Evolutionary conservation across 2,888 invertebrate species (phyloP), one percentile per base, ranked within the genome.

Genomic region (Diadegma fenestrale): DNA sequence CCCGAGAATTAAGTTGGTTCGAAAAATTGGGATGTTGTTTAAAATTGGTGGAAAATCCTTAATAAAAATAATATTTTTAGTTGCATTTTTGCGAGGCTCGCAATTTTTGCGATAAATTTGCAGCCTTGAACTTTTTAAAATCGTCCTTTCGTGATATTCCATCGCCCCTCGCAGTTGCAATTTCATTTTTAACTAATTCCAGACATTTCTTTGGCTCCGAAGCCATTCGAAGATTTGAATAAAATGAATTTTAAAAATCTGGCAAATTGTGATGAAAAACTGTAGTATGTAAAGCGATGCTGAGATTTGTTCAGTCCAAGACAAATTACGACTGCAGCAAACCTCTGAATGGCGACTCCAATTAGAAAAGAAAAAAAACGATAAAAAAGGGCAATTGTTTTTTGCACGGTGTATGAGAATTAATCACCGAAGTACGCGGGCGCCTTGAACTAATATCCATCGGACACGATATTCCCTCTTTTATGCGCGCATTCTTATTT

Each of bases 391-490:
- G 26, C 22, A 61, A 69, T 69, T 37, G 37, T 10, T 33, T 58
- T 1, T 63, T 51, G 22, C 8, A 37, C 19, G 41, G 19, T 8
- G 61, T 63, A 63, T 22, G 75, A 72, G 71, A 80, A 84, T 80
- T 77, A 84, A 84, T 80, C 61, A 80, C 72, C 68, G 43, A 80
- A 80, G 76, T 84, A 45, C 43, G 17, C 43, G 17, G 26, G 64
- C 48, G 26, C 51, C 71, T 63, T 71, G 61, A 30, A 68, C 48
- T 78, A 78, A 84, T 81, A 81, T 54, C n/a, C 68, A 37, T 63
- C 14, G 14, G 51, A 69, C 84, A 81, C 84, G 84, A 81, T 72
- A 84, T 84, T 66, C 45, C 51, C 73, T 68, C 68, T 81, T 73
- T 68, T 45, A 61, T 51, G n/a, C 5, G 19, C 19, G n/a, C 26